Evolutionary conservation across 1,140 invertebrate genomes (phyloP), one percentile per base, ranked within the genome.

Genomic region (Andricus grossulariae): DNA sequence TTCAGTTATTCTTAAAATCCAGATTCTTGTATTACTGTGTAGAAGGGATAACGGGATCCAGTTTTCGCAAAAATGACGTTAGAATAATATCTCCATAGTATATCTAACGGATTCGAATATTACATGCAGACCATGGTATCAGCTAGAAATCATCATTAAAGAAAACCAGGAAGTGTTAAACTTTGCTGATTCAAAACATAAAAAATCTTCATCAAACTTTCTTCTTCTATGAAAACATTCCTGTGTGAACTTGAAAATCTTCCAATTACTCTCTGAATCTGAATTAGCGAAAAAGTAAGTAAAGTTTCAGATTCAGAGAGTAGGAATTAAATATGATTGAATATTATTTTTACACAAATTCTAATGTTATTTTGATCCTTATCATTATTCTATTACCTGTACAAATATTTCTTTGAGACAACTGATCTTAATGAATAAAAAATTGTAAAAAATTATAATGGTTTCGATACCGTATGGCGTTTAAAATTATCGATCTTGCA

Each of bases 371-470:
- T 45, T 45, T 11, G 39, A 45, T 11, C 10, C 39, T 45, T 11
- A 11, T 6, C 32, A 57, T 60, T 25, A 60, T 25, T 11, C 2
- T 45, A n/a, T 66, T 25, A 39, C 60, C 25, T 39, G 25, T 39
- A 39, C 21, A 12, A 66, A 66, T 39, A 39, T 45, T 66, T 66
- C 13, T 16, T 15, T 66, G 4, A 16, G 60, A 16, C n/a, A 66
- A 66, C n/a, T 66, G 45, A 66, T 45, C 32, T 66, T 8, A 66
- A 66, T 66, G 60, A 32, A 66, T 16, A 66, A 45, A 66, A 66
- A 25, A 32, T 66, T 66, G 8, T 5, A 60, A 21, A 60, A 16
- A 39, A 60, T 21, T 4, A 15, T 66, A 19, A 13, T 19, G 3
- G 32, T 19, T 54, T 19, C 7, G n/a, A n/a, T 54, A 19, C n/a